A percentile compares a stretch with the other conserved stretches of the same genome.
These are phyloP conservation scores for Exocentrus adspersus DNA, from an alignment of 2,888 invertebrate species.

Conservation along the genomic window DNA sequence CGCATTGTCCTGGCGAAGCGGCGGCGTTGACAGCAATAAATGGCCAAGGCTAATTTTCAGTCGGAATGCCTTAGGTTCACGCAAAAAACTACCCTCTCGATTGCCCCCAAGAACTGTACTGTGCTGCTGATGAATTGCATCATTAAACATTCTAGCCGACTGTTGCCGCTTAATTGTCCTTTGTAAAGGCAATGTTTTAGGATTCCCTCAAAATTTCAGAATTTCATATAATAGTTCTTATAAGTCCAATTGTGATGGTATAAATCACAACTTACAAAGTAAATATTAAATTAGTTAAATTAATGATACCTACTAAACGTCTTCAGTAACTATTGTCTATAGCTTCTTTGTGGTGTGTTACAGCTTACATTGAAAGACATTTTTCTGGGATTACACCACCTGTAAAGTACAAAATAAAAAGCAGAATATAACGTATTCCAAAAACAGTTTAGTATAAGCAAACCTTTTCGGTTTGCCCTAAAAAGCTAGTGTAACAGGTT, in stretches of 20 bases:
- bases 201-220: background rate
- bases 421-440: too few species aligned
- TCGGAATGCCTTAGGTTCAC: constrained; percentile 14
- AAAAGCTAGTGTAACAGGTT: too few species aligned
- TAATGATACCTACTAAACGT: too few species aligned
- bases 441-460: too few species aligned
- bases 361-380: too few species aligned
- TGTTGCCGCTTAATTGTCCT: constrained; percentile 5
- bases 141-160: constrained; percentile 12
- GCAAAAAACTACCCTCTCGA: constrained; percentile 20
- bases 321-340: too few species aligned
- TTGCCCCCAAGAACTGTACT: constrained; percentile 14
- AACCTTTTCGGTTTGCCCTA: too few species aligned
- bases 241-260: background rate
- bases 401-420: too few species aligned
- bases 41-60: constrained; percentile 7
- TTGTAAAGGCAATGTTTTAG: background rate
- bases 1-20: constrained; percentile 17
- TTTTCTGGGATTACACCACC: too few species aligned
- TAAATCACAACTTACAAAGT: background rate
- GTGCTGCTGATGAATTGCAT: constrained; percentile 15
- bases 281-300: too few species aligned
- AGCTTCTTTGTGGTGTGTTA: too few species aligned
- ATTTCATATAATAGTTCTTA: constrained; percentile 1
- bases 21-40: constrained; percentile 15